Percentiles rank a stretch among this genome's conserved stretches.
phyloP scores from a whole-genome alignment of 2,113 vertebrate genomes.

The Hyla sarda region DNA sequence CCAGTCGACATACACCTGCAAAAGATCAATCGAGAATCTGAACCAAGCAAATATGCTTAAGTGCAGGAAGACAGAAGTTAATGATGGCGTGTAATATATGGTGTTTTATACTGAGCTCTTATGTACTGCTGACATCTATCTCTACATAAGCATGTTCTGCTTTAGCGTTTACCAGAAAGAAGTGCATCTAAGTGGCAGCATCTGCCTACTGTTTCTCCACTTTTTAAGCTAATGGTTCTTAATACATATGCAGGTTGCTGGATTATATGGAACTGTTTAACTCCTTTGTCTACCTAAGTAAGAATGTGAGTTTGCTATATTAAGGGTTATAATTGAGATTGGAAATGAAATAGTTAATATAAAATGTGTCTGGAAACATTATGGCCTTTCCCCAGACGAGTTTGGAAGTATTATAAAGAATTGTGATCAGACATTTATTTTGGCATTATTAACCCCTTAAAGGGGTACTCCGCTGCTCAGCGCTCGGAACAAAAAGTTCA shows the following conservation, averaged over 20 bases:
- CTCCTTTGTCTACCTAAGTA: constrained; percentile 17
- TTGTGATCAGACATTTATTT: no score
- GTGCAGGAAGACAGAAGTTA: constrained; percentile 56
- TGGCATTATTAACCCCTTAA: no score
- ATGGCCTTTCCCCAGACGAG: no score
- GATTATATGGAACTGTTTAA: constrained; percentile 15
- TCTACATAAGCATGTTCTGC: constrained; percentile 42
- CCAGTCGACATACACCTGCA: not conserved
- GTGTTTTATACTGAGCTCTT: constrained; percentile 44
- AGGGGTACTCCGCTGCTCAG: no score
- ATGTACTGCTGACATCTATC: constrained; percentile 48
- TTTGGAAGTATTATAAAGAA: no score
- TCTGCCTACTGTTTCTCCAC: constrained; percentile 28
- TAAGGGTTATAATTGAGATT: no score
- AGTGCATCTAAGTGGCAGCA: constrained; percentile 20
- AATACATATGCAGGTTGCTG: constrained; percentile 39
- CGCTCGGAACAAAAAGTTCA: no score
- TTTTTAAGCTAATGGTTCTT: constrained; percentile 52
- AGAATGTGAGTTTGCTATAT: no score
- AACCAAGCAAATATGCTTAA: constrained; percentile 48
- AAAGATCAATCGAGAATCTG: constrained; percentile 41
- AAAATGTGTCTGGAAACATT: no score
- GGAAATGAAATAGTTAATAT: not conserved
- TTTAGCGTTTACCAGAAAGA: constrained; percentile 54
- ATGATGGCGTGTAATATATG: constrained; percentile 51